A percentile compares a stretch with the other conserved stretches of the same genome.
These are phyloP conservation scores for Bos taurus DNA, from an alignment of 2,113 vertebrate genomes.

Conservation along the genomic window ARS-UCD2.0 NC_037353.1:14613001-14613500, in stretches of 20 bases:
- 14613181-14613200: not conserved
- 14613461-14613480: not conserved
- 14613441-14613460: not conserved
- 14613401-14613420: rapidly evolving
- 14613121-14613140: not conserved
- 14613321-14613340: not conserved
- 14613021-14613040: not conserved
- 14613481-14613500: not conserved
- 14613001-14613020: not conserved
- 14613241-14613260: not conserved
- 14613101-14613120: not conserved
- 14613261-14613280: not conserved
- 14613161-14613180: not conserved
- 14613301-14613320: not conserved
- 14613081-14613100: not conserved
- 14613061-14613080: not conserved
- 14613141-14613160: not conserved
- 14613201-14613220: not conserved
- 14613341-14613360: not conserved
- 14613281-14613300: not conserved
- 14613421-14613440: not conserved
- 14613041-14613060: not conserved
- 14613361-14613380: not conserved
- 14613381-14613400: not conserved
- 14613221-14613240: not conserved